Percentiles rank a stretch among this genome's conserved stretches.
Evolutionary conservation across 2,888 invertebrate species (phyloP).

Genomic region (Nebria salina): DNA sequence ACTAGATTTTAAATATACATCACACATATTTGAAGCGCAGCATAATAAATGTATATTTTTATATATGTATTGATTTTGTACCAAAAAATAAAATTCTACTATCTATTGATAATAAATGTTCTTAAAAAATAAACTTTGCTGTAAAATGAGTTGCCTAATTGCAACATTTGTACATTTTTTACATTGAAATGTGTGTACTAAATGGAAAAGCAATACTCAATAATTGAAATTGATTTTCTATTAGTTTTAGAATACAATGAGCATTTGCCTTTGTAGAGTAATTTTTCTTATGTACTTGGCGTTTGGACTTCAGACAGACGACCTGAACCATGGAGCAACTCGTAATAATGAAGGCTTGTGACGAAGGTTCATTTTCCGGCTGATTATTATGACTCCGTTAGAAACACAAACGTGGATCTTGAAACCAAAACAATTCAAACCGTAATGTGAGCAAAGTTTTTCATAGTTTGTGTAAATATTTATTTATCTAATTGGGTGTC

Average conservation of each 20-base stretch:
- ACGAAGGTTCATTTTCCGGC: constrained; percentile 15
- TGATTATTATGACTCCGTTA: constrained; percentile 30
- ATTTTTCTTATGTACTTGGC: background rate
- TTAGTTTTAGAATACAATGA: background rate
- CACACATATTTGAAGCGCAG: too few relatives aligned
- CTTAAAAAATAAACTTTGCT: background rate
- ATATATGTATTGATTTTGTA: too few relatives aligned
- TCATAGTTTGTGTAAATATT: constrained; percentile 20
- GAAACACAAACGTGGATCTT: background rate
- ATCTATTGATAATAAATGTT: too few relatives aligned
- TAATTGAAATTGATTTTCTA: background rate
- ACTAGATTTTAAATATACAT: too few relatives aligned
- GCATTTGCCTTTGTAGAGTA: background rate
- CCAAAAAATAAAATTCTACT: too few relatives aligned
- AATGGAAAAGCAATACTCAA: background rate
- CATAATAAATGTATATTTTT: too few relatives aligned
- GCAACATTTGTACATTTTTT: background rate
- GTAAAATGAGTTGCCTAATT: background rate
- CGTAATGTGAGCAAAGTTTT: constrained; percentile 27
- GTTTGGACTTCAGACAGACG: constrained; percentile 1
- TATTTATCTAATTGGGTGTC: background rate
- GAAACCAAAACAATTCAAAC: constrained; percentile 8
- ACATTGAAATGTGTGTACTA: background rate
- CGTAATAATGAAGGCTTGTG: constrained; percentile 22
- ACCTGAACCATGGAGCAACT: background rate